Evolutionary conservation across 2,888 invertebrate genomes (phyloP).

Genomic region (Clitarchus hookeri): DNA sequence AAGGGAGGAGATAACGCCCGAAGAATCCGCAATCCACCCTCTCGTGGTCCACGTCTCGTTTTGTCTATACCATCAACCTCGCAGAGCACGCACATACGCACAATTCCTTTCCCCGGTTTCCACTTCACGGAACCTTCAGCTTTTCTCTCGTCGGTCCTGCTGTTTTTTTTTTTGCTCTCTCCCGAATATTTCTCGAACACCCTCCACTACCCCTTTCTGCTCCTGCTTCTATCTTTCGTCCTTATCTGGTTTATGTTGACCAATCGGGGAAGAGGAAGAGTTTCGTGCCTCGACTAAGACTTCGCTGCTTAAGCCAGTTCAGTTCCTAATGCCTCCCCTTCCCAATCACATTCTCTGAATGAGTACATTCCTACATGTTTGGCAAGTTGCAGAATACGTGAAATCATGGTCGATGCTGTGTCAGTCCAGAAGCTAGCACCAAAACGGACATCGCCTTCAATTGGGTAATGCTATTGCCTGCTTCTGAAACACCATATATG

Average conservation of each 20-base stretch:
- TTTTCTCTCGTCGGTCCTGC: too few species aligned
- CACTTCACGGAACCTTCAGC: constrained; percentile 14
- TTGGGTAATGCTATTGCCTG: too few species aligned
- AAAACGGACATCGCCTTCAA: too few species aligned
- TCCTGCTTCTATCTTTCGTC: background rate
- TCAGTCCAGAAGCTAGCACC: too few species aligned
- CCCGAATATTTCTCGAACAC: background rate
- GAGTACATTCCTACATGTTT: too few species aligned
- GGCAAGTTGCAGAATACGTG: too few species aligned
- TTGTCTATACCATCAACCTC: background rate
- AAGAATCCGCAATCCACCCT: background rate
- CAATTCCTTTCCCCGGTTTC: background rate
- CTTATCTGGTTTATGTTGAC: constrained; percentile 3
- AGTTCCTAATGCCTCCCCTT: background rate
- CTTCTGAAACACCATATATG: too few species aligned
- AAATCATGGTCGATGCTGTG: too few species aligned
- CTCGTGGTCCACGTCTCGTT: background rate
- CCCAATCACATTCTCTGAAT: background rate
- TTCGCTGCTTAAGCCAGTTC: background rate
- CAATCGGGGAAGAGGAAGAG: constrained; percentile 24
- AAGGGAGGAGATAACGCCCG: background rate
- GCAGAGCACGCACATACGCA: background rate
- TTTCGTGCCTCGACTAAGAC: constrained; percentile 10
- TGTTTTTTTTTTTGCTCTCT: background rate
- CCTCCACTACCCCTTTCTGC: background rate